Conservation (phyloP, 2,888 invertebrate genomes). For the Apotomis capreana region DNA sequence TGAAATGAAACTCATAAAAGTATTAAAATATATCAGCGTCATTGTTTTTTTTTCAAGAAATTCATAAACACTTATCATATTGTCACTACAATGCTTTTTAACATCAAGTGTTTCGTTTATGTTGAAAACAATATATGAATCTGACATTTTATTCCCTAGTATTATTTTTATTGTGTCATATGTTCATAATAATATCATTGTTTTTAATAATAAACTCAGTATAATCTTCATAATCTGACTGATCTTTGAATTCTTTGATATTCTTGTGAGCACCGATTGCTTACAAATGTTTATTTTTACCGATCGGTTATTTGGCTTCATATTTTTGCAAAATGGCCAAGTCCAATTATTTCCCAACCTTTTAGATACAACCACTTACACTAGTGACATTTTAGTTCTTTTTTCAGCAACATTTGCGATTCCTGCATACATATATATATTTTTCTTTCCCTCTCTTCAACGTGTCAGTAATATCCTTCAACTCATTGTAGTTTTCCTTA, state of each 20-base stretch:
- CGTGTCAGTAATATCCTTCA: not conserved
- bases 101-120: conserved; percentile 4
- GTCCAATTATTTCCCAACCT: too few relatives aligned
- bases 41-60: conserved; percentile 1
- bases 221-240: conserved; percentile 10
- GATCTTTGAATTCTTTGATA: not conserved
- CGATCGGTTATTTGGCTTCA: too few relatives aligned
- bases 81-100: conserved; percentile 22
- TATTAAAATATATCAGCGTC: not conserved
- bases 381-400: too few relatives aligned
- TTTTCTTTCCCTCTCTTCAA: not conserved
- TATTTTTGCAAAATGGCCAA: too few relatives aligned
- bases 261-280: not conserved
- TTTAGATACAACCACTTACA: too few relatives aligned
- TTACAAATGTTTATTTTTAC: too few relatives aligned
- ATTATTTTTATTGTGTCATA: conserved; percentile 24
- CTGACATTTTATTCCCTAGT: conserved; percentile 19
- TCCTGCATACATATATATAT: not conserved
- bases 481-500: not conserved
- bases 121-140: conserved; percentile 23
- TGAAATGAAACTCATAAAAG: conserved; percentile 6
- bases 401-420: too few relatives aligned
- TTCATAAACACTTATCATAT: conserved; percentile 1
- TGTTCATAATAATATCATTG: conserved; percentile 24
- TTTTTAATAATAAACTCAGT: conserved; percentile 16